phyloP scores from a whole-genome alignment of 2,113 vertebrate genomes.

The Scomber colias region DNA sequence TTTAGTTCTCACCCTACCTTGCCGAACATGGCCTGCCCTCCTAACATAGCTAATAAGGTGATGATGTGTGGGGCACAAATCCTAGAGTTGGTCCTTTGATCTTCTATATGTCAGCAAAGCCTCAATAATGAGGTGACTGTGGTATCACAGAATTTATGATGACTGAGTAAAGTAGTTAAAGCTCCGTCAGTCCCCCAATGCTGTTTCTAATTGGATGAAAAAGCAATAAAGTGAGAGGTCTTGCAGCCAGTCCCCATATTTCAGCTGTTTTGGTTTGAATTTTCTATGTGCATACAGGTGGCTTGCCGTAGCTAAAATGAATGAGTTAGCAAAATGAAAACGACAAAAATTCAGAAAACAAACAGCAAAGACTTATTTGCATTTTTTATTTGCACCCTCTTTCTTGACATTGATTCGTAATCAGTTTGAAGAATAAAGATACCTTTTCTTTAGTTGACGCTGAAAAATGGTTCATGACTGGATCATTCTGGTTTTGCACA shows the following conservation, averaged over 20 bases:
- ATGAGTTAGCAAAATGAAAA: too few relatives aligned
- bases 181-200: not conserved
- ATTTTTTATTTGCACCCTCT: too few relatives aligned
- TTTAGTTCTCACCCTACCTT: not conserved
- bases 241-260: too few relatives aligned
- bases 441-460: not conserved
- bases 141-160: not conserved
- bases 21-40: not conserved
- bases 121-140: not conserved
- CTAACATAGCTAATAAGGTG: not conserved
- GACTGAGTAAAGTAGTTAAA: not conserved
- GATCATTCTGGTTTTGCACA: not conserved
- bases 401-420: not conserved
- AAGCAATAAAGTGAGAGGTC: too few relatives aligned
- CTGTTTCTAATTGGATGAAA: too few relatives aligned
- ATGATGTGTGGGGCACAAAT: constrained; percentile 24
- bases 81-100: constrained; percentile 1
- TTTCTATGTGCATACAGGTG: too few relatives aligned
- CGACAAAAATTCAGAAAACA: too few relatives aligned
- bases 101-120: constrained; percentile 8
- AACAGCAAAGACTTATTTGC: too few relatives aligned
- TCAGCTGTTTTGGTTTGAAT: too few relatives aligned
- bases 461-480: not conserved
- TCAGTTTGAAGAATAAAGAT: not conserved
- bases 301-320: too few relatives aligned